phyloP scores from a whole-genome alignment of 1,140 invertebrate species.

The Drosophila tristis region DNA sequence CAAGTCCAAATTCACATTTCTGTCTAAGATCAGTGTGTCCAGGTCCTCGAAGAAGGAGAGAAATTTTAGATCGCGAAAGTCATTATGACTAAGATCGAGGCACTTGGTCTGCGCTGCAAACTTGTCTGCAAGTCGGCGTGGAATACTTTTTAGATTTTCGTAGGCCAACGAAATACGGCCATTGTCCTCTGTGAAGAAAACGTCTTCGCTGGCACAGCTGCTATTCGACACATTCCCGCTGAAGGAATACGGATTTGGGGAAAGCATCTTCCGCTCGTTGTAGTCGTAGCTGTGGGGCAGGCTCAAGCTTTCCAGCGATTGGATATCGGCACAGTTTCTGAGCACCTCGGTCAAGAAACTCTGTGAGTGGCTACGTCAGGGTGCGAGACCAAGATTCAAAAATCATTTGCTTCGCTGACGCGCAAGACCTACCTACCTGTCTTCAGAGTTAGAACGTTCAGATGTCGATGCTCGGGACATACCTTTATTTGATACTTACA shows the following conservation, averaged over 20 bases:
- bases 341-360: constrained; percentile 63
- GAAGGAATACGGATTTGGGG: constrained; percentile 66
- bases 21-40: constrained; percentile 75
- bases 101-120: constrained; percentile 75
- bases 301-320: constrained; percentile 69
- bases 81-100: constrained; percentile 78
- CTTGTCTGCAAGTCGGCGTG: constrained; percentile 69
- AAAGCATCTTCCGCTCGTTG: constrained; percentile 70
- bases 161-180: constrained; percentile 79
- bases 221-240: constrained; percentile 70
- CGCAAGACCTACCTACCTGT: constrained; percentile 38
- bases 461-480: constrained; percentile 72
- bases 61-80: constrained; percentile 77
- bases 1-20: constrained; percentile 67
- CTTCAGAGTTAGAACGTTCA: constrained; percentile 69
- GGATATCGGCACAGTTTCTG: constrained; percentile 67
- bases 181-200: constrained; percentile 67
- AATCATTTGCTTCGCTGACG: neutral
- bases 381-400: neutral
- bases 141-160: constrained; percentile 74
- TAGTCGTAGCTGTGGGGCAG: constrained; percentile 50
- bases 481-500: constrained; percentile 32
- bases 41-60: constrained; percentile 76
- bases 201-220: constrained; percentile 71
- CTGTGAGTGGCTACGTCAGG: constrained; percentile 23